Conservation (phyloP, 2,888 invertebrate genomes). For the Idaea biselata region DNA sequence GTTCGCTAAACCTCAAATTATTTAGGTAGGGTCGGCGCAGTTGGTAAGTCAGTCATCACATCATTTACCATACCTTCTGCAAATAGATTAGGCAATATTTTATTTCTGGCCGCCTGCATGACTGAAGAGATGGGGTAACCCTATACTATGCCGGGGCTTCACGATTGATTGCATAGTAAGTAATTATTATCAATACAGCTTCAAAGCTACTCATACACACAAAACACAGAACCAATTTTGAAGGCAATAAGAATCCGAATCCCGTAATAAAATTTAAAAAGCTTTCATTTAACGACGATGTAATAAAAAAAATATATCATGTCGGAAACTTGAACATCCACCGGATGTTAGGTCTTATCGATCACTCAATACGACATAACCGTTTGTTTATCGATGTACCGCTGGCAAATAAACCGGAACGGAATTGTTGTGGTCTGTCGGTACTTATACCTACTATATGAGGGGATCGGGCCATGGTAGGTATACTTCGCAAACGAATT, state of each 20-base stretch:
- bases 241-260: background rate
- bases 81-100: no score
- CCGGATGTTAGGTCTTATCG: slow-evolving; percentile 25
- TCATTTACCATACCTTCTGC: no score
- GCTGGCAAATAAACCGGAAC: slow-evolving; percentile 58
- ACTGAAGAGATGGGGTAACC: no score
- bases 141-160: no score
- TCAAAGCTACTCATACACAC: background rate
- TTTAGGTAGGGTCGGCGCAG: no score
- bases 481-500: slow-evolving; percentile 37
- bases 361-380: slow-evolving; percentile 33
- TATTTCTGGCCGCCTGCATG: no score
- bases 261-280: background rate
- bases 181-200: no score
- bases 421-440: slow-evolving; percentile 46
- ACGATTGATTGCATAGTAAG: no score
- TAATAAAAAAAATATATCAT: slow-evolving; percentile 9
- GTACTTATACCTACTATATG: slow-evolving; percentile 18
- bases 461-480: slow-evolving; percentile 15
- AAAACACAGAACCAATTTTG: background rate
- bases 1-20: no score
- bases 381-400: slow-evolving; percentile 38
- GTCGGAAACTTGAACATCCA: slow-evolving; percentile 19
- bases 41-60: no score
- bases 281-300: background rate